A percentile compares a stretch with the other conserved stretches of the same genome.
Conservation (phyloP, 1,140 invertebrate genomes). For the Maconellicoccus hirsutus region DNA sequence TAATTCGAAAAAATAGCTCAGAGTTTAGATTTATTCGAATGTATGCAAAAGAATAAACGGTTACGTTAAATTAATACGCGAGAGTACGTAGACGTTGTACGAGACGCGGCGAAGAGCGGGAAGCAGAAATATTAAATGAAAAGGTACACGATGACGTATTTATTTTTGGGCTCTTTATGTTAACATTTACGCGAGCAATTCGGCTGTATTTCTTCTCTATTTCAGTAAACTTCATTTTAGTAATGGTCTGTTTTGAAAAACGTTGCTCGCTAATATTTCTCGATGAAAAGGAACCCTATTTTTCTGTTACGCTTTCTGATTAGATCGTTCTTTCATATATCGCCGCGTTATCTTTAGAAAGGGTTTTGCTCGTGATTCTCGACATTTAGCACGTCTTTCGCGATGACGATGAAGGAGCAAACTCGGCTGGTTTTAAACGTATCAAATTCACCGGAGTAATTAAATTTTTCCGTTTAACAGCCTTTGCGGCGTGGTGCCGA, state of each 20-base stretch:
- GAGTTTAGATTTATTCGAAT: no score
- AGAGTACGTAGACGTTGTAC: background rate
- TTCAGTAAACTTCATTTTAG: constrained; percentile 9
- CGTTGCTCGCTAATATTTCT: background rate
- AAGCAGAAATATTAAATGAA: background rate
- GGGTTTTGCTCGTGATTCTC: background rate
- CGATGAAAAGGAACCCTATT: constrained; percentile 2
- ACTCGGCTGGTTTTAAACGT: no score
- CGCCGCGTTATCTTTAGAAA: background rate
- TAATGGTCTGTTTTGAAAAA: constrained; percentile 9
- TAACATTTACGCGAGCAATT: background rate
- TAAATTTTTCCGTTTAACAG: background rate
- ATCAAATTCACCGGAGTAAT: background rate
- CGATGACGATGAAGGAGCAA: no score
- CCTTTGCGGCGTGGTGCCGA: no score
- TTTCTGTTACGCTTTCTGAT: background rate
- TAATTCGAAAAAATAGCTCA: no score
- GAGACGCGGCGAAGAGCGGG: no score
- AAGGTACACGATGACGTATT: constrained; percentile 7
- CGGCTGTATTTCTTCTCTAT: background rate
- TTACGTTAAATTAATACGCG: background rate
- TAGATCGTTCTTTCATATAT: background rate
- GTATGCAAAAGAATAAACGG: no score
- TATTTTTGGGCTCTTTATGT: background rate
- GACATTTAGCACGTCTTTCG: background rate